These are phyloP conservation scores for Netelia melanura DNA, from an alignment of 2,888 invertebrate genomes.

Conservation along the genomic window DNA sequence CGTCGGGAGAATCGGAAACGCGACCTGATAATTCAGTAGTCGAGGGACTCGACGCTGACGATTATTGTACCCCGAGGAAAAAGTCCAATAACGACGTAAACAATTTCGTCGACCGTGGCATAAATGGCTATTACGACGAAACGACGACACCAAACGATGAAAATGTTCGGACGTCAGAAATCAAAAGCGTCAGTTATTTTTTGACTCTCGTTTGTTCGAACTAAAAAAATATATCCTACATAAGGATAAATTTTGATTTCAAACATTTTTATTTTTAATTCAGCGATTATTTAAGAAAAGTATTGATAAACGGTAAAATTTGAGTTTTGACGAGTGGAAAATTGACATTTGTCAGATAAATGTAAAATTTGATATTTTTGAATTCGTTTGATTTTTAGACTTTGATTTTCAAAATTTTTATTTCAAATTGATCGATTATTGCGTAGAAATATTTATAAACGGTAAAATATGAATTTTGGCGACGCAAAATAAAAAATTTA, in stretches of 20 bases:
- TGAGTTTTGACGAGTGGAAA: too few species aligned
- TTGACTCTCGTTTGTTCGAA: background rate
- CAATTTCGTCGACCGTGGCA: conserved; percentile 34
- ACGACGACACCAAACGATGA: conserved; percentile 35
- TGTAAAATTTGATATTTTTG: too few species aligned
- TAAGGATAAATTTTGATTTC: background rate
- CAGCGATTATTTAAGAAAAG: too few species aligned
- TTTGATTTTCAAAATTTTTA: too few species aligned
- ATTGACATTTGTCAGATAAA: too few species aligned
- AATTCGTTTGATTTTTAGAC: too few species aligned
- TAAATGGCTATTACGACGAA: conserved; percentile 19
- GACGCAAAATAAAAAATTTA: too few species aligned
- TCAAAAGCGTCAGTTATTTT: conserved; percentile 38
- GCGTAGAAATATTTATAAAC: too few species aligned
- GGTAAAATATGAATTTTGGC: too few species aligned
- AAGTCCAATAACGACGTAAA: conserved; percentile 36
- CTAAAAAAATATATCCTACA: background rate
- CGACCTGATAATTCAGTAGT: conserved; percentile 28
- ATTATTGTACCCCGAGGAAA: conserved; percentile 35
- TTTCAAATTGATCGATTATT: too few species aligned
- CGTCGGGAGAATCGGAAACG: conserved; percentile 44
- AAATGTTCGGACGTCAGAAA: conserved; percentile 38
- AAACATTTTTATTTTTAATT: background rate
- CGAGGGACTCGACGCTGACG: conserved; percentile 25
- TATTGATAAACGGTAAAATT: too few species aligned